Evolutionary conservation across 2,888 invertebrate species (phyloP).

Genomic region (Galeruca laticollis): DNA sequence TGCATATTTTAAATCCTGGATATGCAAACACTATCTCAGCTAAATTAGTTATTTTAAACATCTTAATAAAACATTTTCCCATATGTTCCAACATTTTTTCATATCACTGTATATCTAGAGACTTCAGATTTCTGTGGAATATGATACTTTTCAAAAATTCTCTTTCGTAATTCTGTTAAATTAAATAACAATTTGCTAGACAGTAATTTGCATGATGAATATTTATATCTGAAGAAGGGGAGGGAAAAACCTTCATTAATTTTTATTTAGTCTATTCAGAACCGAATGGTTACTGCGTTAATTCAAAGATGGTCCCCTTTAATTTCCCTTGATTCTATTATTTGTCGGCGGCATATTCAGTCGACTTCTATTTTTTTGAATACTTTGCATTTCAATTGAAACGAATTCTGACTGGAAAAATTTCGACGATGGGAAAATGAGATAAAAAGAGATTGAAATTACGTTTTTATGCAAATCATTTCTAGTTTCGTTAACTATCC

Average conservation of each 20-base stretch:
- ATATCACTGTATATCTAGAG: too few species aligned
- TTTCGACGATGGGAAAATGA: slow-evolving; percentile 1
- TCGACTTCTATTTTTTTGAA: slow-evolving; percentile 2
- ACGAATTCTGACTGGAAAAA: slow-evolving; percentile 9
- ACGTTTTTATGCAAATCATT: too few species aligned
- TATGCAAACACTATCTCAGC: too few species aligned
- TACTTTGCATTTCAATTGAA: slow-evolving; percentile 27
- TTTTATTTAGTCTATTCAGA: slow-evolving; percentile 49
- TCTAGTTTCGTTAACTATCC: too few species aligned
- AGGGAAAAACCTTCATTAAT: slow-evolving; percentile 48
- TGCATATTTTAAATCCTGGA: too few species aligned
- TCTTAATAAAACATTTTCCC: too few species aligned
- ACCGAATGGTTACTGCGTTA: slow-evolving; percentile 43
- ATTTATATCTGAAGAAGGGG: slow-evolving; percentile 42
- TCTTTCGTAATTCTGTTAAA: too few species aligned
- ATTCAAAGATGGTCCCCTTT: slow-evolving; percentile 35
- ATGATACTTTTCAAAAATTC: too few species aligned
- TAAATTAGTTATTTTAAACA: too few species aligned
- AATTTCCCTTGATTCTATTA: slow-evolving; percentile 32
- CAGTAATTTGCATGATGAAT: slow-evolving; percentile 51
- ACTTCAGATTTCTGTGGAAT: too few species aligned
- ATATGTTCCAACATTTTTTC: too few species aligned
- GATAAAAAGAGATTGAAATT: too few species aligned
- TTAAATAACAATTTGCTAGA: background rate
- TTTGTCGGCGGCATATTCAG: slow-evolving; percentile 18